A percentile compares a stretch with the other conserved stretches of the same genome.
Conservation (phyloP, 2,113 vertebrate species). For the Crotalus horridus region DNA sequence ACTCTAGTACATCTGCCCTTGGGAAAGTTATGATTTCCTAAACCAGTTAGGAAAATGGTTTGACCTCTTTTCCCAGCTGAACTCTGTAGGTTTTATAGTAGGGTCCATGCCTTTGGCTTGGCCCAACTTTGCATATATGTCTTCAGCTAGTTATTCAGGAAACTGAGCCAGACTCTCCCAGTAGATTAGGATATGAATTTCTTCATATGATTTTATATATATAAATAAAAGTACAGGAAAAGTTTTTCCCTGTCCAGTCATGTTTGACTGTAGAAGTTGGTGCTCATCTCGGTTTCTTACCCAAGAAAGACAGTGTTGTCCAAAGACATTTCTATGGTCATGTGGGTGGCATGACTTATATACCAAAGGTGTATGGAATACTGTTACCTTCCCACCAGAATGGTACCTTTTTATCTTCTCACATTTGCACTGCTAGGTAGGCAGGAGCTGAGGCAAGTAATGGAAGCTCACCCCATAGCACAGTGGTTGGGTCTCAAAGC, state of each 20-base stretch:
- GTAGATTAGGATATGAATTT: background rate
- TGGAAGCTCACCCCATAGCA: background rate
- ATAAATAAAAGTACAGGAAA: background rate
- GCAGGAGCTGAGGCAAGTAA: background rate
- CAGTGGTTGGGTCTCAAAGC: background rate
- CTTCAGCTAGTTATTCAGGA: background rate
- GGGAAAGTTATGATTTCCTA: background rate
- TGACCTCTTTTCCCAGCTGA: background rate
- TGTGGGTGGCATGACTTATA: background rate
- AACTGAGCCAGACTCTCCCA: background rate
- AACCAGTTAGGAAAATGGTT: background rate
- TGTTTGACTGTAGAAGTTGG: background rate
- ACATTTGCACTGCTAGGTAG: background rate
- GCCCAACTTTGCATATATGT: background rate
- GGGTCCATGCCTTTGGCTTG: background rate
- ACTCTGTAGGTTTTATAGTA: background rate
- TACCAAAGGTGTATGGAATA: background rate
- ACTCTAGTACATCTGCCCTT: background rate
- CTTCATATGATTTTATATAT: background rate
- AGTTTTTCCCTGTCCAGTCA: background rate
- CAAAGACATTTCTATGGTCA: background rate
- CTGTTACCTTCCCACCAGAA: background rate
- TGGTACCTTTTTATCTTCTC: background rate
- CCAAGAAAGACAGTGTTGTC: background rate
- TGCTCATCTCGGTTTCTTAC: background rate